Evolutionary conservation across 2,888 invertebrate species (phyloP).

Genomic region (Papilio elwesi): DNA sequence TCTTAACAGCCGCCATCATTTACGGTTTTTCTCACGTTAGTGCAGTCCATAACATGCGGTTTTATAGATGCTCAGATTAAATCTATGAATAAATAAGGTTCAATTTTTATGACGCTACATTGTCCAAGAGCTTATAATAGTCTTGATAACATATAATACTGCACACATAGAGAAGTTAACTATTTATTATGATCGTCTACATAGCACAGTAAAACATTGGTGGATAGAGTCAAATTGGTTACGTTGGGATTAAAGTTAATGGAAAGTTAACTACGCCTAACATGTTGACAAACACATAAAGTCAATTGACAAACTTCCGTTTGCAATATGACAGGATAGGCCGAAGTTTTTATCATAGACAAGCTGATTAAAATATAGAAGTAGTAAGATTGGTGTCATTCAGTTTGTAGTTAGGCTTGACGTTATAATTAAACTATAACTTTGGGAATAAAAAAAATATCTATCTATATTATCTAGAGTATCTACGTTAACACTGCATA

Average conservation of each 20-base stretch:
- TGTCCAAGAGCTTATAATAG: not conserved
- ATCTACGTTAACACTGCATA: no score
- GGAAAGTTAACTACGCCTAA: not conserved
- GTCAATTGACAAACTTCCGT: not conserved
- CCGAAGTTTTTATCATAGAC: not conserved
- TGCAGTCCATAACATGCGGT: not conserved
- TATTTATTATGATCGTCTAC: not conserved
- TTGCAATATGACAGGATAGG: not conserved
- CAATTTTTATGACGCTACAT: not conserved
- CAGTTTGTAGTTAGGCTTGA: no score
- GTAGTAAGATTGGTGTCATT: no score
- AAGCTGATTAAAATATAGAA: not conserved
- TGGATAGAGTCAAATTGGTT: not conserved
- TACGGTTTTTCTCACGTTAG: not conserved
- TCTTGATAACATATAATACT: not conserved
- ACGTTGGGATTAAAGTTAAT: not conserved
- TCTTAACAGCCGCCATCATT: not conserved
- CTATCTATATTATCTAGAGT: no score
- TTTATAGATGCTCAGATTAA: not conserved
- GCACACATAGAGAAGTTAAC: not conserved
- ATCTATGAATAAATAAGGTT: not conserved
- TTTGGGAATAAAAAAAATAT: no score
- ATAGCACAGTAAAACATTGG: conserved; percentile 11
- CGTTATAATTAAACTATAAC: no score
- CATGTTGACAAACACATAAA: not conserved